Conservation (phyloP, 2,113 vertebrate genomes). For the Phyllopteryx taeniolatus region DNA sequence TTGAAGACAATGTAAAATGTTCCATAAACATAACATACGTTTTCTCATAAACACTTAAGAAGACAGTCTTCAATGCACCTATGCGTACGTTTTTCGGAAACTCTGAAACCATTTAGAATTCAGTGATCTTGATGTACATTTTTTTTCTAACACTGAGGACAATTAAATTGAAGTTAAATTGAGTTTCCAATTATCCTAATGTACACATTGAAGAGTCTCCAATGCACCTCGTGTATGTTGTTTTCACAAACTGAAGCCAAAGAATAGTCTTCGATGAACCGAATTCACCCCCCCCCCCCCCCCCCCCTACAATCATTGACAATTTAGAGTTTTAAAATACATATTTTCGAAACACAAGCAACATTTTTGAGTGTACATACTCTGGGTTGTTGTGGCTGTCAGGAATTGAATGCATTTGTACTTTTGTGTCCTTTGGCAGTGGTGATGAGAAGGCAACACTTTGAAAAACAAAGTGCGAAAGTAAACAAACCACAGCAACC, state of each 20-base stretch:
- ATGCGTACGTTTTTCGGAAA: not conserved
- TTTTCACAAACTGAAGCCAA: too few species aligned
- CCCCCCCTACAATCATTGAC: not conserved
- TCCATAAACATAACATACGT: not conserved
- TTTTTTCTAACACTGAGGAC: not conserved
- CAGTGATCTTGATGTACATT: not conserved
- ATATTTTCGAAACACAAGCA: not conserved
- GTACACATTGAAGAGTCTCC: too few species aligned
- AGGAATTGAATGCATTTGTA: not conserved
- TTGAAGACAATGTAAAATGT: not conserved
- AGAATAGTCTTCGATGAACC: too few species aligned
- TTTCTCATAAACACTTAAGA: not conserved
- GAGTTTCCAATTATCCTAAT: not conserved
- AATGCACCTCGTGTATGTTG: too few species aligned
- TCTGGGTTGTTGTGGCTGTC: not conserved
- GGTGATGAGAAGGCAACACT: slow-evolving; percentile 61
- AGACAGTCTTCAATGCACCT: not conserved
- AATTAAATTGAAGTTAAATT: not conserved
- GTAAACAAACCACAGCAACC: slow-evolving; percentile 1
- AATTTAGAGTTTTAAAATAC: not conserved
- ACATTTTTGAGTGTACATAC: not conserved
- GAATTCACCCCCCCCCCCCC: too few species aligned
- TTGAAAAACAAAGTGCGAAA: slow-evolving; percentile 17
- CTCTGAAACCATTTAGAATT: too few species aligned
- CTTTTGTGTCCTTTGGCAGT: slow-evolving; percentile 56